Evolutionary conservation across 2,797 vertebrate species (phyloP).

Genomic region (Sarcoramphus papa): DNA sequence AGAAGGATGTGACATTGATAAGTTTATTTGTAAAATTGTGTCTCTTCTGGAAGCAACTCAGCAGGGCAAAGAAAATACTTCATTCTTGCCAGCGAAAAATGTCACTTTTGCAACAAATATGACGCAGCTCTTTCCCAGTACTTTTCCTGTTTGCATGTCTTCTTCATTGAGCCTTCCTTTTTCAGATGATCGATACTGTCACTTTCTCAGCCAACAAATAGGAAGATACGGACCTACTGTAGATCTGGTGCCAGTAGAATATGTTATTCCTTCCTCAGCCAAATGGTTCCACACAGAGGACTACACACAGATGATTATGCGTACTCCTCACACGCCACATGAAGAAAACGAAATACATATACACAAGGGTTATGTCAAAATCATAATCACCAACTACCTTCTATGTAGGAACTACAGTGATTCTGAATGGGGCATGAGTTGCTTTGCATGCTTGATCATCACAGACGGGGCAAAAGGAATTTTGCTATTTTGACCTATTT

Average conservation of each 20-base stretch:
- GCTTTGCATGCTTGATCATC: neutral
- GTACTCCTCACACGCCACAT: fast-evolving
- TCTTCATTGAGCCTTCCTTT: neutral
- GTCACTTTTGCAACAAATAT: neutral
- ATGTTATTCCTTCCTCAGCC: fast-evolving
- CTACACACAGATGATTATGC: neutral
- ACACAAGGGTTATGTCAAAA: neutral
- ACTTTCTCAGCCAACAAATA: neutral
- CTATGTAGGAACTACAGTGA: neutral
- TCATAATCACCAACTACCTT: neutral
- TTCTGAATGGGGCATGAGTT: neutral
- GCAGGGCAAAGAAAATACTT: neutral
- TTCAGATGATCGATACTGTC: neutral
- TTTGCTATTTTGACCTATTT: neutral
- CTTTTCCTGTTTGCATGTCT: neutral
- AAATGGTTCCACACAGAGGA: neutral
- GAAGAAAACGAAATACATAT: neutral
- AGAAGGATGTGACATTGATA: neutral
- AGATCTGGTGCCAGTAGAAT: neutral
- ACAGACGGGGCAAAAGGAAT: neutral
- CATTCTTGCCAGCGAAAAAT: neutral
- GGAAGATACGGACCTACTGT: neutral
- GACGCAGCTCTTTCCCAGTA: neutral
- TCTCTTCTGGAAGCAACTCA: neutral
- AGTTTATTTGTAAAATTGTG: neutral